A percentile compares a stretch with the other conserved stretches of the same genome.
These are phyloP conservation scores for Gymnothorax javanicus DNA, from an alignment of 2,797 vertebrate species.

Conservation along the genomic window DNA sequence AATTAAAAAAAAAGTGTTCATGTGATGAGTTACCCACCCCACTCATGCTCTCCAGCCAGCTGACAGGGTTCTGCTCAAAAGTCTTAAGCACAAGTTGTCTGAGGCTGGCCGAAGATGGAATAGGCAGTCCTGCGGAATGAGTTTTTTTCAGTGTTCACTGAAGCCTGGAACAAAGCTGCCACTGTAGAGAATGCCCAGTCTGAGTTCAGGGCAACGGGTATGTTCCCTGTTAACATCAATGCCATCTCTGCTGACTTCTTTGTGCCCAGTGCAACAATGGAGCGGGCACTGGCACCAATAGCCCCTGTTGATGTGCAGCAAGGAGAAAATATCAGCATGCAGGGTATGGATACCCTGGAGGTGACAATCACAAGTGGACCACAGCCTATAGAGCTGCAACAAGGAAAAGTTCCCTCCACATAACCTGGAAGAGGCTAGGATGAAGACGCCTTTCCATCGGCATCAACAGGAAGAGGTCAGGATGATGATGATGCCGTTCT, in stretches of 20 bases:
- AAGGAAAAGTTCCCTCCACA: background rate
- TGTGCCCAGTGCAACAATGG: background rate
- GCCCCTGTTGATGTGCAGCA: background rate
- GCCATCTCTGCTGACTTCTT: background rate
- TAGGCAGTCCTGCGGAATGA: background rate
- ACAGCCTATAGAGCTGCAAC: background rate
- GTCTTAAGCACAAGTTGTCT: background rate
- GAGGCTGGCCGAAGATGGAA: background rate
- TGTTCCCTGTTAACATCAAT: background rate
- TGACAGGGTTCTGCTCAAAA: conserved; percentile 8
- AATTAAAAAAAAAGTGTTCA: conserved; percentile 9
- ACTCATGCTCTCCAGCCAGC: background rate
- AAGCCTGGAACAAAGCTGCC: conserved; percentile 1
- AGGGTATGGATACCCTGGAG: background rate
- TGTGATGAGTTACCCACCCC: conserved; percentile 11
- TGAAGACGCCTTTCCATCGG: too few species aligned
- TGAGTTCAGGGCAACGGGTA: background rate
- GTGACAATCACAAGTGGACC: background rate
- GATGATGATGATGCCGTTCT: too few species aligned
- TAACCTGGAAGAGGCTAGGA: background rate
- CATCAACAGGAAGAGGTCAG: too few species aligned
- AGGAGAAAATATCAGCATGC: background rate
- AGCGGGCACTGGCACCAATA: background rate
- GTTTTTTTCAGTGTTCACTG: background rate
- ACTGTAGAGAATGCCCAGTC: background rate